These are phyloP conservation scores for Aradophagus sp. DNA, from an alignment of 1,140 invertebrate species.

Conservation along the genomic window DNA sequence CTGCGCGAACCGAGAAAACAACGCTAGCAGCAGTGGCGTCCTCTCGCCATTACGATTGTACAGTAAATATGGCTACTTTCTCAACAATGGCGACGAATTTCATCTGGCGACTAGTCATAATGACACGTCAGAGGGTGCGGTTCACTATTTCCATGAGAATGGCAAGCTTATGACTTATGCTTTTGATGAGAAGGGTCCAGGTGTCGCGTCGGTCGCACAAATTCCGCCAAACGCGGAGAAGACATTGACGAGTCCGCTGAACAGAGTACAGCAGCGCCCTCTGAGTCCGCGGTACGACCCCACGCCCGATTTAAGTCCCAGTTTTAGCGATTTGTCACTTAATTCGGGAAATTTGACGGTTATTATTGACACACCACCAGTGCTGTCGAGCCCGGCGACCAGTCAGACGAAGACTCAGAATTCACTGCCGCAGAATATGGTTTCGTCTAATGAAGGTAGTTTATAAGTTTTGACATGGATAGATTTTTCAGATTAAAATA, in stretches of 20 bases:
- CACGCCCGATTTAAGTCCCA: constrained; percentile 74
- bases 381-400: constrained; percentile 65
- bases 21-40: too few species aligned
- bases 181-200: constrained; percentile 85
- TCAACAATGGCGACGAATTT: constrained; percentile 73
- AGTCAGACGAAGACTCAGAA: constrained; percentile 66
- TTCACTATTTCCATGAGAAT: constrained; percentile 88
- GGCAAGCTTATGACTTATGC: constrained; percentile 87
- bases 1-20: background rate
- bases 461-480: background rate
- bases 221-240: constrained; percentile 69
- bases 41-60: too few species aligned
- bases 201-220: constrained; percentile 70
- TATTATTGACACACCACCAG: constrained; percentile 77
- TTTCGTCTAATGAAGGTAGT: constrained; percentile 57
- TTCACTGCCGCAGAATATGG: constrained; percentile 58
- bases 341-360: constrained; percentile 78
- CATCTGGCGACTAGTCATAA: constrained; percentile 90
- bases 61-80: constrained; percentile 61
- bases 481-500: background rate
- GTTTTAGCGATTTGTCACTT: constrained; percentile 76
- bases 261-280: constrained; percentile 69
- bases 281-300: constrained; percentile 68
- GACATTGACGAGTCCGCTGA: constrained; percentile 68
- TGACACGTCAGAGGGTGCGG: constrained; percentile 89